Percentiles rank a stretch among this genome's conserved stretches.
Conservation (phyloP, 2,888 invertebrate species). For the Harpagoxenus sublaevis region DNA sequence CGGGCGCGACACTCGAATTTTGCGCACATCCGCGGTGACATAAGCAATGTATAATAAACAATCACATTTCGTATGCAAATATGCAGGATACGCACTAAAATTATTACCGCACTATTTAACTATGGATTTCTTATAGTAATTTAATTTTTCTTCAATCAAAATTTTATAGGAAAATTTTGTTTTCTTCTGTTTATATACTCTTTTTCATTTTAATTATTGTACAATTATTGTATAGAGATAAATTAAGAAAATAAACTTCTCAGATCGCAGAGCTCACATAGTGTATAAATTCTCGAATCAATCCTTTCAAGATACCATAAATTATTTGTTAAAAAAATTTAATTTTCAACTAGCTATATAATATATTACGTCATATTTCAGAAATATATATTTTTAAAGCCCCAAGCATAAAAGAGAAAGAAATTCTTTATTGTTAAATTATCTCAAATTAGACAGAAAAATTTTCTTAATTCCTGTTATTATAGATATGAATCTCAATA, state of each 20-base stretch:
- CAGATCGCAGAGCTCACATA: background rate
- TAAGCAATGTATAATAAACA: background rate
- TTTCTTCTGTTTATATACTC: background rate
- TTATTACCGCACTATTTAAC: background rate
- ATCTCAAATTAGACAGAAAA: conserved; percentile 1
- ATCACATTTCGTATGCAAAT: background rate
- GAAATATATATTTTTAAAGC: background rate
- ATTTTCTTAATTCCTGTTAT: background rate
- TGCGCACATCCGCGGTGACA: background rate
- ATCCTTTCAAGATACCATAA: background rate
- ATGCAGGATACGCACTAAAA: background rate
- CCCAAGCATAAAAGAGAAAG: background rate
- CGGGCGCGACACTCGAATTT: conserved; percentile 14
- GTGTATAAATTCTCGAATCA: background rate
- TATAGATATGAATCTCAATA: background rate
- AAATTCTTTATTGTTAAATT: background rate
- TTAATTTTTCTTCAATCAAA: background rate
- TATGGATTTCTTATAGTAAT: background rate
- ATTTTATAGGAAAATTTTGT: background rate
- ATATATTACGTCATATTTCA: background rate
- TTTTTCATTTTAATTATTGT: background rate
- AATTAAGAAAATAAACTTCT: background rate
- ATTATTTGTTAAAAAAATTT: conserved; percentile 9
- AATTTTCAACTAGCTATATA: background rate
- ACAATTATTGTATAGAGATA: background rate